Evolutionary conservation across 2,113 vertebrate genomes (phyloP).

Genomic region (Peucedramus taeniatus): DNA sequence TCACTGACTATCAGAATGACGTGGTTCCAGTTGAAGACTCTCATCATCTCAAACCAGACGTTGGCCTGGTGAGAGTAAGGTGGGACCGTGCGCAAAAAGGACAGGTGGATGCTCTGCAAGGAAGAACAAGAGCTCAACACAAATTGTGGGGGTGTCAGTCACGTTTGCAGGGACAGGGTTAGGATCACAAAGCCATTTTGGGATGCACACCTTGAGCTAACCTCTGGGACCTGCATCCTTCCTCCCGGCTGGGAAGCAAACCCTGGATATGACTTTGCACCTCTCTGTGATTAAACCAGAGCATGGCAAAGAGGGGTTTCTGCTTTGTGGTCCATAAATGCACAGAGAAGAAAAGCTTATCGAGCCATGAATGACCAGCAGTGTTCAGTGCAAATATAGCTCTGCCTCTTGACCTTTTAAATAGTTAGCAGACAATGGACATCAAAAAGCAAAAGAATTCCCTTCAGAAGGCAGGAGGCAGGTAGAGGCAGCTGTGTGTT

Average conservation of each 20-base stretch:
- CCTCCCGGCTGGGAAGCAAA: background rate
- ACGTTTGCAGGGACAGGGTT: background rate
- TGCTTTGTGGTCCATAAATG: background rate
- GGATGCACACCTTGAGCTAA: background rate
- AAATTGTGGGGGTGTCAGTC: background rate
- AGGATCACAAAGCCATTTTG: background rate
- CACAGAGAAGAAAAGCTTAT: background rate
- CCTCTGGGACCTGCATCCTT: background rate
- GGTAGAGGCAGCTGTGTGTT: background rate
- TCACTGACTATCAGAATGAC: constrained; percentile 96
- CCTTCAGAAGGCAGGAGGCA: background rate
- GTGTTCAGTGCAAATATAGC: constrained; percentile 8
- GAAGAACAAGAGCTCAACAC: constrained; percentile 15
- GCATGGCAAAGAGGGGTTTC: background rate
- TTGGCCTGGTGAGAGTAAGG: constrained; percentile 98
- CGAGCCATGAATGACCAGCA: background rate
- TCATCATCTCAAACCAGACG: constrained; percentile 99
- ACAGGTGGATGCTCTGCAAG: constrained; percentile 94
- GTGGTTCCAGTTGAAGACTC: constrained; percentile 97
- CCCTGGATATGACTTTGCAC: background rate
- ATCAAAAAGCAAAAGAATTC: background rate
- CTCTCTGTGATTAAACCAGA: background rate
- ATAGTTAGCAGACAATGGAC: background rate
- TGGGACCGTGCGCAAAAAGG: constrained; percentile 94
- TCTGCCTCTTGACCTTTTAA: background rate